Evolutionary conservation across 2,113 vertebrate species (phyloP), one percentile per base, ranked within the genome.

Genomic region (Megaceryle torquata): DNA sequence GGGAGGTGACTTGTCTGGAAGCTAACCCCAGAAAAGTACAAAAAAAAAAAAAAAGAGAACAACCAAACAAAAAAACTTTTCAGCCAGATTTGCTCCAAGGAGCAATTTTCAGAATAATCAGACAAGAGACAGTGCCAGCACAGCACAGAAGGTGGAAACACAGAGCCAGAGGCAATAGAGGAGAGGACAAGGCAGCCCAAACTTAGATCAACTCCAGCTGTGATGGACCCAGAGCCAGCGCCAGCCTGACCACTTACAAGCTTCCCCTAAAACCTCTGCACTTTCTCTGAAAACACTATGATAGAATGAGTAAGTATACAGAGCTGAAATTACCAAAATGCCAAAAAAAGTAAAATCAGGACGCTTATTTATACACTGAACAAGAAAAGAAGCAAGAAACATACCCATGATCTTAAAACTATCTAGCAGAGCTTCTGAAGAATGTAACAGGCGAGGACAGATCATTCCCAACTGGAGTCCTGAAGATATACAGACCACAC

Each of bases 201-300:
- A 92, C 80, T 86, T 93, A 75, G 72, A 95, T 95, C 89, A 97
- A 82, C 80, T 96, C 94, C 95, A 97, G 95, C 95, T 96, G 96
- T 86, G 90, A 96, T 88, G 82, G 86, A 93, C 80, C 31, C 41
- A 37, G 82, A 86, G 82, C 50, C 1, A 2, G 86, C 83, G 90
- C 60, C 95, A 95, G 70, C 65, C 88, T 91, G 90, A 95, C 80
- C n/a, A 0, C 86, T 94, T 57, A 75, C 65, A 88, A 67, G 57
- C 76, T 93, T 88, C 80, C 56, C 54, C 74, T 82, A 76, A 96
- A 96, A 86, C 72, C 83, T 90, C 80, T 88, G 51, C 39, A 78
- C 76, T 95, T 88, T 77, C 86, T 95, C 46, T 78, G 60, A 96
- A 96, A 95, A 82, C 65, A 29, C 53, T 59, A 14, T 64, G 71